These are phyloP conservation scores for Platyscapa corneri DNA, from an alignment of 1,140 invertebrate genomes.

Conservation along the genomic window DNA sequence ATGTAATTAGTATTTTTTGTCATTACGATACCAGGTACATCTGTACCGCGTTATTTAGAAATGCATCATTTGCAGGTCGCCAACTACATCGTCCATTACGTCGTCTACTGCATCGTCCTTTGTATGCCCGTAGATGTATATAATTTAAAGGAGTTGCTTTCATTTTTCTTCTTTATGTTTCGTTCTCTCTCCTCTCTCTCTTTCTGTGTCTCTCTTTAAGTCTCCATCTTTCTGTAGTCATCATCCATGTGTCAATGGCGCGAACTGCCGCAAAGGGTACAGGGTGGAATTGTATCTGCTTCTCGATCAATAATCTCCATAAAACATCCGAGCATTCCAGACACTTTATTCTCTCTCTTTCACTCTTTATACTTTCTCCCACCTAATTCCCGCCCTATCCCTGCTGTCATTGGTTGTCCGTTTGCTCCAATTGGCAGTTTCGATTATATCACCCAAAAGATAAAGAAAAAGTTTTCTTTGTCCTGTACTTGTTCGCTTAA, in stretches of 20 bases:
- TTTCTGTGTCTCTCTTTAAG: background rate
- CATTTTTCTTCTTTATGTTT: background rate
- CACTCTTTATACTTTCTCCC: background rate
- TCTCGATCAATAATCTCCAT: slow-evolving; percentile 72
- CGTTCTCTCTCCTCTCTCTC: slow-evolving; percentile 21
- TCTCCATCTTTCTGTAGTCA: background rate
- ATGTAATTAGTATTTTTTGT: background rate
- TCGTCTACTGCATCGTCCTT: background rate
- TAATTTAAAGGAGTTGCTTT: background rate
- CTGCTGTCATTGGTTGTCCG: background rate
- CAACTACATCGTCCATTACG: background rate
- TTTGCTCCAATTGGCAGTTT: slow-evolving; percentile 16
- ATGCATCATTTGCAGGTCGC: background rate
- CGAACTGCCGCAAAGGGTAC: slow-evolving; percentile 52
- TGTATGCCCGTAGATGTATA: background rate
- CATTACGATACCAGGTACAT: background rate
- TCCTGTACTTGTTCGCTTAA: too few species aligned
- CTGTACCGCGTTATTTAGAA: background rate
- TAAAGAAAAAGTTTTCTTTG: background rate
- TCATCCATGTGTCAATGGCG: slow-evolving; percentile 26
- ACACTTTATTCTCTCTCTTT: background rate
- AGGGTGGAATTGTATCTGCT: slow-evolving; percentile 60
- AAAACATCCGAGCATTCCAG: slow-evolving; percentile 63
- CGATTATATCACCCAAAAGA: background rate
- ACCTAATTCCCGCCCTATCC: background rate